Base-by-base conservation (phyloP, 2,888 invertebrate genomes). In the Caenorhabditis japonica region DNA sequence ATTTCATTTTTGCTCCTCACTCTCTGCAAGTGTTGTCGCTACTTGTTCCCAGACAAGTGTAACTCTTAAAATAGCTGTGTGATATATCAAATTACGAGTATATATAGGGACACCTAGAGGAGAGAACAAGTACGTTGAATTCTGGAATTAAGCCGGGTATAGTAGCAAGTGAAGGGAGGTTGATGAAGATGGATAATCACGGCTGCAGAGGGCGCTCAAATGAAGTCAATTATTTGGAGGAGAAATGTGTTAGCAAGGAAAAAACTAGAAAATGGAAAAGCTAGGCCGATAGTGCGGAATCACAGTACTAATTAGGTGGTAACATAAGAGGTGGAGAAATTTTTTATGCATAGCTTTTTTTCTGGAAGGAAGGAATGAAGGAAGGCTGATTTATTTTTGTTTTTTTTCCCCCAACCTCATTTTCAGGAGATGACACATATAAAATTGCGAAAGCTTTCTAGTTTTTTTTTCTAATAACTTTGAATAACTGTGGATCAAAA, bases 1-100 rank as follows among this genome's bases (percentile, higher is more conserved):
- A 81, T 62, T 83, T 81, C 83, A 81, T 82, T 27, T 33, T 41
- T 33, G 4, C 41, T 7, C 5, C 5, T 30, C 15, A 12, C n/a
- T 47, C 19, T 30, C n/a, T n/a, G n/a, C n/a, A n/a, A n/a, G n/a
- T n/a, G n/a, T 21, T 15, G 17, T 25, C 19, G 15, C 46, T 53
- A 36, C 30, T 61, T 13, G 7, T 36, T n/a, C n/a, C 34, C 23
- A 27, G 36, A 10, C 7, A 41, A 36, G 17, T 49, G 25, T 49
- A 21, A 33, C 43, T 39, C 49, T 47, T 58, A 51, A 51, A 66
- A 66, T 27, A 58, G 30, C 33, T 34, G 52, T 36, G 61, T 62
- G 44, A 53, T 34, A 27, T 49, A 58, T 66, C 66, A 66, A 43
- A 33, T 66, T 66, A 58, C 66, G 19, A 41, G 51, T 23, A 38